Base-by-base conservation (phyloP, 2,797 vertebrate species). In the Odontamblyopus rebecca region DNA sequence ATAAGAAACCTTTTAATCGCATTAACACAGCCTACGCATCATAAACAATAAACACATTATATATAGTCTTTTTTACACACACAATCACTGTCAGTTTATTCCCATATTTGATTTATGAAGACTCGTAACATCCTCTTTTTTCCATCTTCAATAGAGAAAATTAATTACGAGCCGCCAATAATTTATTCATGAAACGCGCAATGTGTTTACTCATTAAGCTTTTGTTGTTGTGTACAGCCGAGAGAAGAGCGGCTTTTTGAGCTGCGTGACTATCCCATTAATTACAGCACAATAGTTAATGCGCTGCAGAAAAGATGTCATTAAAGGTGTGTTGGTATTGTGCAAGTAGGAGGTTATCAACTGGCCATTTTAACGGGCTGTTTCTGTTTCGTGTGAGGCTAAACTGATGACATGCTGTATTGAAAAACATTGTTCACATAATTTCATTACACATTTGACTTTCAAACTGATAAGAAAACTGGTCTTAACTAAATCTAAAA, bases 201-300 rank as follows among this genome's bases (percentile, higher is more conserved):
- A 81, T 79, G 87, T 91, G 86, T 93, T 93, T 92, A 92, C 90
- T 93, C 91, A 91, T 93, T 92, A 93, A 89, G 87, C 85, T 84
- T 89, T 92, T 91, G 87, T 91, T 89, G 82, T 87, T 81, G 83
- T 79, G 84, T 86, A 87, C 84, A 81, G 86, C 87, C 86, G 88
- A 91, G 91, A 87, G 83, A 88, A 78, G 85, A 86, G 87, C 76
- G 75, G 82, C 82, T 90, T 90, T 90, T 89, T 89, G 77, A 90
- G 84, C 70, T 61, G 79, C 72, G 65, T 84, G 82, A 86, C 90
- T 88, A 79, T 88, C 77, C 86, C 87, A 92, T 91, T 90, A 92
- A 91, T 93, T 91, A 91, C 89, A 66, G 71, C 86, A 91, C 90
- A 88, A 88, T 90, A 83, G 86, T 82, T 91, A 91, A 91, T 91